Percentiles rank a stretch among this genome's conserved stretches.
Conservation (phyloP, 2,888 invertebrate genomes). For the Diogma glabrata region DNA sequence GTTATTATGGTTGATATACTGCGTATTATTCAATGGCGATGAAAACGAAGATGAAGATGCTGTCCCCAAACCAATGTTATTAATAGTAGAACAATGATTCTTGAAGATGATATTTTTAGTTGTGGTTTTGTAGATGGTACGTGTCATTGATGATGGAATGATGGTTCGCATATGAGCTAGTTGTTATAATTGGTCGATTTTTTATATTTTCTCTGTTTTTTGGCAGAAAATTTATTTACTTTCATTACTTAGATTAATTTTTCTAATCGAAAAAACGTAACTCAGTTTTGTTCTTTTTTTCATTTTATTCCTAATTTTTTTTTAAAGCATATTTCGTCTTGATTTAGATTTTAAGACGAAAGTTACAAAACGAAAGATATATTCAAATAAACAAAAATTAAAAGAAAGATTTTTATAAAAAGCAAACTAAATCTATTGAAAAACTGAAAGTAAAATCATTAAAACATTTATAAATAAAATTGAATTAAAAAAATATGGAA, state of each 20-base stretch:
- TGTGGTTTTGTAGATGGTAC: conserved; percentile 10
- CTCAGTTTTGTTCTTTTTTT: too few species aligned
- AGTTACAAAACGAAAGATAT: too few species aligned
- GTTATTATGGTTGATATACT: conserved; percentile 10
- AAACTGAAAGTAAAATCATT: too few species aligned
- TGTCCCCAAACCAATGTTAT: conserved; percentile 10
- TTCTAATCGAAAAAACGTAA: conserved; percentile 8
- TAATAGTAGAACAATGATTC: conserved; percentile 8
- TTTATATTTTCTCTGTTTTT: conserved; percentile 20
- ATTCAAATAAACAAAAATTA: too few species aligned
- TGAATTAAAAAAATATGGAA: too few species aligned
- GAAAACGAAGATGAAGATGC: conserved; percentile 3
- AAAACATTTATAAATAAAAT: too few species aligned
- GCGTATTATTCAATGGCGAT: not conserved
- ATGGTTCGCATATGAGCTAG: conserved; percentile 22
- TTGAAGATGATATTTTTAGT: conserved; percentile 6
- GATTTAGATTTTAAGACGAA: too few species aligned
- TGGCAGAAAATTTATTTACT: conserved; percentile 5
- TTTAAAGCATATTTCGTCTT: too few species aligned
- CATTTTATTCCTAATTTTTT: too few species aligned
- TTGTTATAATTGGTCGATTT: conserved; percentile 22
- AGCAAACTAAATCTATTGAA: too few species aligned
- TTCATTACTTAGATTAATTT: conserved; percentile 8
- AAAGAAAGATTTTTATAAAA: too few species aligned
- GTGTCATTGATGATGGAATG: conserved; percentile 17